These are phyloP conservation scores for Monodelphis domestica DNA, from an alignment of 2,797 vertebrate genomes.

Conservation along the genomic window DNA sequence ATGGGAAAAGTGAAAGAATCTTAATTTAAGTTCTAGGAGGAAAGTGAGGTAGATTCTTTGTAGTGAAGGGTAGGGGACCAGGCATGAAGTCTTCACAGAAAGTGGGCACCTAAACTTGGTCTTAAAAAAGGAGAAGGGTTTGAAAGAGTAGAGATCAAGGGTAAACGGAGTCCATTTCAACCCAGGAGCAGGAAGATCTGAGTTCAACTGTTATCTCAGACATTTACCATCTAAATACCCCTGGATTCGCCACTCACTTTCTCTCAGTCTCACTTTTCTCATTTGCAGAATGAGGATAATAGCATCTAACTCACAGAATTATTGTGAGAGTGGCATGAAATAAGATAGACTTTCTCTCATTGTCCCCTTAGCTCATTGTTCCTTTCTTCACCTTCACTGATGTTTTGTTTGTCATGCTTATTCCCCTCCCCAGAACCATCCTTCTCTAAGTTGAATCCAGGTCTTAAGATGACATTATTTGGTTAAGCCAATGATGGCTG, in stretches of 20 bases:
- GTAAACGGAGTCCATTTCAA: not conserved
- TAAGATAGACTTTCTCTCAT: not conserved
- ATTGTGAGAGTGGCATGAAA: not conserved
- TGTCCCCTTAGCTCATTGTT: not conserved
- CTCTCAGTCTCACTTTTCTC: not conserved
- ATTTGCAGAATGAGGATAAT: not conserved
- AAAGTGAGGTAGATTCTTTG: not conserved
- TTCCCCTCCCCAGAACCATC: not conserved
- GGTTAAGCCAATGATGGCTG: too few species aligned
- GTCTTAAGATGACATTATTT: not conserved
- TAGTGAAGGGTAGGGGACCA: not conserved
- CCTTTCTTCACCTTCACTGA: not conserved
- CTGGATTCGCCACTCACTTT: not conserved
- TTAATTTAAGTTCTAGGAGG: not conserved
- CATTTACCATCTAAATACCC: not conserved
- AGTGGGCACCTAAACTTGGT: not conserved
- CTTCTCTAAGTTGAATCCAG: not conserved
- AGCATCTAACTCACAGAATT: not conserved
- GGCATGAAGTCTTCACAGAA: not conserved
- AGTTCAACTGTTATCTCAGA: not conserved
- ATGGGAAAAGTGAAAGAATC: not conserved
- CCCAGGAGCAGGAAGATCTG: not conserved
- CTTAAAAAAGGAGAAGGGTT: not conserved
- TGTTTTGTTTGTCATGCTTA: not conserved
- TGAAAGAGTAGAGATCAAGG: not conserved